Evolutionary conservation across 2,888 invertebrate species (phyloP), one percentile per base, ranked within the genome.

Genomic region (Dendrolimus houi): DNA sequence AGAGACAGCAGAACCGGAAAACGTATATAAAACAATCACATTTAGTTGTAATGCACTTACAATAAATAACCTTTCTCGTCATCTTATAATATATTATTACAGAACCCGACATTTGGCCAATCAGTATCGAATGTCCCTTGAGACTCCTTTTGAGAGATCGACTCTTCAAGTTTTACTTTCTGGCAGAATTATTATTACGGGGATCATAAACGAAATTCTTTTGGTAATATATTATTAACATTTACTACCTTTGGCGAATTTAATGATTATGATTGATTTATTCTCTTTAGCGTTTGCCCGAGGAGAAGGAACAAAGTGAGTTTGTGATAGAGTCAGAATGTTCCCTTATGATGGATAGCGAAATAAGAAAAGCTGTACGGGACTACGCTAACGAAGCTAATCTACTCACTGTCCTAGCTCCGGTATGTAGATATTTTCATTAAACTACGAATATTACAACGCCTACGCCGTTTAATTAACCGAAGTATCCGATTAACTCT

Each of bases 131-230:
- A 54, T 66, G 55, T 76, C 77, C 0, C 9, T 65, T 47, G 75
- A 74, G 54, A 55, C 57, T 0, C 73, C 75, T 0, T 53, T 67
- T 9, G 85, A 85, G 58, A 71, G 71, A 53, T 82, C 84, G 2
- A 83, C 84, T 0, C 68, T 90, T 41, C 89, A 89, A 71, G 81
- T 86, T 13, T 60, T 90, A 41, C 69, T 89, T 1, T 90, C 89
- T 1, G 89, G 84, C 1, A 78, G 89, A 10, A 83, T 89, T 54
- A 77, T 89, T 54, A 83, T 90, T 54, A 83, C 80, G 9, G 88
- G 89, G 41, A 85, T 89, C 53, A 71, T 89, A 14, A 87, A 89
- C 64, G 88, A 89, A 68, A 83, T 90, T 53, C 62, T 90, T 58
- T 54, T 83, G 71, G 80, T 79, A 47, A 47, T 12, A 47, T 12